Conservation (phyloP, 2,888 invertebrate genomes). For the Pristionchus japonicus region DNA sequence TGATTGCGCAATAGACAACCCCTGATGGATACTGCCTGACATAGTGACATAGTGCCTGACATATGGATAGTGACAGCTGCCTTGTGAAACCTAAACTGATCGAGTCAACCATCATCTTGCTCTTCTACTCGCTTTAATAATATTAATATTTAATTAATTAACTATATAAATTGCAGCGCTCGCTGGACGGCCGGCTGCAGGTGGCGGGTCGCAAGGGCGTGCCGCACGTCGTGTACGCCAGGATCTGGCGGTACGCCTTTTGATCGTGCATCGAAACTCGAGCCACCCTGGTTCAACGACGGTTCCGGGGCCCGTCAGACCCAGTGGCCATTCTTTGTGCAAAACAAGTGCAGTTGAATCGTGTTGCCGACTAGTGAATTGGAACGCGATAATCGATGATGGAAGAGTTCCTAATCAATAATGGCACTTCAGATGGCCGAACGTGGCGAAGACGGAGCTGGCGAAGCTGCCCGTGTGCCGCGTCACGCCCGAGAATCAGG, state of each 20-base stretch:
- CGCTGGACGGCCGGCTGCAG: conserved; percentile 96
- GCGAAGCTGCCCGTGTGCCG: conserved; percentile 60
- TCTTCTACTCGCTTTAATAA: too few relatives aligned
- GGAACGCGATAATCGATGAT: neutral
- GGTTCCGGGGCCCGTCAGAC: too few relatives aligned
- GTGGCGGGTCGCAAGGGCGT: conserved; percentile 99
- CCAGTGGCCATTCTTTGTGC: conserved; percentile 80
- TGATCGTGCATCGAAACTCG: too few relatives aligned
- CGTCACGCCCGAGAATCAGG: conserved; percentile 45
- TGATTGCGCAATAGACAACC: too few relatives aligned
- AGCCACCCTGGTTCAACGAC: too few relatives aligned
- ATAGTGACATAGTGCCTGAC: too few relatives aligned
- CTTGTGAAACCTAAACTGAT: too few relatives aligned
- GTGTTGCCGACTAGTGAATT: too few relatives aligned
- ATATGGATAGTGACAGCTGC: too few relatives aligned
- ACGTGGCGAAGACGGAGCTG: conserved; percentile 97
- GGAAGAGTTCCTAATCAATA: neutral
- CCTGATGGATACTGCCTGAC: too few relatives aligned
- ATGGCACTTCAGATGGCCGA: conserved; percentile 86
- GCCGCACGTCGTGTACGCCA: conserved; percentile 98
- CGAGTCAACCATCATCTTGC: too few relatives aligned
- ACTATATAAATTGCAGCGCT: conserved; percentile 82
- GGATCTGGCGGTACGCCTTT: conserved; percentile 99
- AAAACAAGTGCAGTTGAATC: neutral
- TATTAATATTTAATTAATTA: neutral